phyloP scores from a whole-genome alignment of 2,113 vertebrate genomes.

The Chaetorhynchus papuensis region DNA sequence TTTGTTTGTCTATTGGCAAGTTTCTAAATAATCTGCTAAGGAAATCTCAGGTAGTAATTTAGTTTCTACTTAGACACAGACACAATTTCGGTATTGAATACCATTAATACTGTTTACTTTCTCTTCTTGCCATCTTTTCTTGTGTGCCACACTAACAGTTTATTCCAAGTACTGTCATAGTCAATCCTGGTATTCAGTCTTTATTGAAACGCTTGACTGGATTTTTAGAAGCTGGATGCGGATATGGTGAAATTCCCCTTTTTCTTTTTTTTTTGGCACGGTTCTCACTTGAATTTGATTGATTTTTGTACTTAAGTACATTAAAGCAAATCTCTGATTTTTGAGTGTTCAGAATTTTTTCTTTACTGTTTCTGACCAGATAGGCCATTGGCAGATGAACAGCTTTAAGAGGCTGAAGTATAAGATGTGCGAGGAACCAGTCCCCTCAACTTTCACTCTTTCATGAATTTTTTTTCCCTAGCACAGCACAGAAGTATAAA shows the following conservation, averaged over 20 bases:
- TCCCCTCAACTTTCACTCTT: neutral
- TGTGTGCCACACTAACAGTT: neutral
- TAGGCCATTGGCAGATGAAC: neutral
- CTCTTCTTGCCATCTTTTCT: neutral
- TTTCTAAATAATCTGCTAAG: conserved; percentile 38
- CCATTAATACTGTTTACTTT: conserved; percentile 26
- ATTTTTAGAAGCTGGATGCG: neutral
- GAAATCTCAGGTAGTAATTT: conserved; percentile 30
- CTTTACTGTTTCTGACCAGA: neutral
- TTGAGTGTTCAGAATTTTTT: neutral
- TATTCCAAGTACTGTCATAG: neutral
- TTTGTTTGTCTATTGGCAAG: conserved; percentile 51
- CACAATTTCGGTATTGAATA: conserved; percentile 19
- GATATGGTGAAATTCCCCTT: neutral
- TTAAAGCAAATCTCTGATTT: neutral
- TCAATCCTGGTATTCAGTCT: neutral
- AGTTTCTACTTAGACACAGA: conserved; percentile 39
- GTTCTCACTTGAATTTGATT: neutral
- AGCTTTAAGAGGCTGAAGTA: neutral
- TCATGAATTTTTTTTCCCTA: neutral
- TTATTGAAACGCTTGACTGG: neutral
- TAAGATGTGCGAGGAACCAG: neutral
- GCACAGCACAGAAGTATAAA: neutral
- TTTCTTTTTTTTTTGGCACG: neutral
- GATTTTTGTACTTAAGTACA: neutral